Percentiles rank a stretch among this genome's conserved stretches.
Conservation (phyloP, 2,888 invertebrate species). For the Platycnemis pennipes region DNA sequence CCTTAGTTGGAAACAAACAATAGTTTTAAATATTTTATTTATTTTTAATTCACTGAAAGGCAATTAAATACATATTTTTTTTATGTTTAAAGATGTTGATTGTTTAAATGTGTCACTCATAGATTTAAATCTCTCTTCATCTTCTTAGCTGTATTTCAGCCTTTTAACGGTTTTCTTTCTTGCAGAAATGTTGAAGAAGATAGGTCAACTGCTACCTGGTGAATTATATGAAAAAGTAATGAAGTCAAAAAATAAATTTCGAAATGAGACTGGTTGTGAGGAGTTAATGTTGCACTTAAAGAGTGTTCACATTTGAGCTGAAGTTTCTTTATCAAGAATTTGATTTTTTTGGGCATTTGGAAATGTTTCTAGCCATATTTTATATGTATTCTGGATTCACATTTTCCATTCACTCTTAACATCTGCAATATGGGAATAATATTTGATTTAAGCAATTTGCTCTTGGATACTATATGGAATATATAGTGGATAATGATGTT, state of each 20-base stretch:
- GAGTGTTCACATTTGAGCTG: neutral
- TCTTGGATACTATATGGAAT: too few relatives aligned
- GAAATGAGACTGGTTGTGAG: constrained; percentile 81
- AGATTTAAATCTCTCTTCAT: too few relatives aligned
- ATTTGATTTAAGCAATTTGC: too few relatives aligned
- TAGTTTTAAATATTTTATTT: too few relatives aligned
- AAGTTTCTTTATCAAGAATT: neutral
- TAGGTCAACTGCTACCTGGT: constrained; percentile 81
- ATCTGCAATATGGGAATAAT: neutral
- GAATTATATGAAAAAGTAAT: constrained; percentile 82
- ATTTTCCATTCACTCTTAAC: neutral
- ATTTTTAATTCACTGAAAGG: too few relatives aligned
- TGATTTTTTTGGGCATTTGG: too few relatives aligned
- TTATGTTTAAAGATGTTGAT: too few relatives aligned
- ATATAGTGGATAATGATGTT: too few relatives aligned
- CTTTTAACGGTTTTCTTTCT: constrained; percentile 71
- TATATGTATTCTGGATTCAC: neutral
- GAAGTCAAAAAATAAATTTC: constrained; percentile 82
- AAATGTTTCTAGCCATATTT: too few relatives aligned
- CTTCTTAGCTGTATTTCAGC: neutral
- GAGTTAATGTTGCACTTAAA: constrained; percentile 73
- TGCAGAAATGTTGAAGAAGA: constrained; percentile 81
- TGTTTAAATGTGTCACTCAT: too few relatives aligned
- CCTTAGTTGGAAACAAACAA: too few relatives aligned
- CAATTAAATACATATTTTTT: too few relatives aligned